These are phyloP conservation scores for Scalopus aquaticus DNA, from an alignment of 2,113 vertebrate genomes.

Conservation along the genomic window DNA sequence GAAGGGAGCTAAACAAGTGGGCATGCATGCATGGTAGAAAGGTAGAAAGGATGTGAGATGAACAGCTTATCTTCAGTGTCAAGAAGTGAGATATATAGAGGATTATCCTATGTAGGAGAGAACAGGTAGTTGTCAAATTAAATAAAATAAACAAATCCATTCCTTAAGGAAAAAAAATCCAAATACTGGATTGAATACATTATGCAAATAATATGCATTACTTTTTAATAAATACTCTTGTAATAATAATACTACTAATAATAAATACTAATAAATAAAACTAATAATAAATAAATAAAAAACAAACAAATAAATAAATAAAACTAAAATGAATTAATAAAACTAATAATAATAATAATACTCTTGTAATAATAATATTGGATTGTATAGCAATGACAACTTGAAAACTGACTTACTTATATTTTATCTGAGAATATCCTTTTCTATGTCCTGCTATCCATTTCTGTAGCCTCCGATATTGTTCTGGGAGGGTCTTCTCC, in stretches of 20 bases:
- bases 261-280: too few species aligned
- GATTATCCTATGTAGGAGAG: background rate
- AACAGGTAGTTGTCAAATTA: background rate
- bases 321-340: too few species aligned
- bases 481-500: background rate
- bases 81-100: background rate
- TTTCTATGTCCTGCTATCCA: background rate
- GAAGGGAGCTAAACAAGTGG: background rate
- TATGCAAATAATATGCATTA: background rate
- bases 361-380: background rate
- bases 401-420: background rate
- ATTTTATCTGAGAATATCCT: background rate
- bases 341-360: too few species aligned
- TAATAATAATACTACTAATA: background rate
- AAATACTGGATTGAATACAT: background rate
- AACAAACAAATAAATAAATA: too few species aligned
- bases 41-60: background rate
- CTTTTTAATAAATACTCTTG: background rate
- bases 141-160: background rate
- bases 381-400: background rate
- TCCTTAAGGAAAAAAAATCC: background rate
- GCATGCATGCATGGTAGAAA: background rate
- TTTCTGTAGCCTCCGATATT: background rate
- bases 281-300: too few species aligned
- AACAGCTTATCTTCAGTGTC: background rate